phyloP scores from a whole-genome alignment of 37 sponge, comb jelly and placozoan genomes.

The Amphimedon queenslandica region DNA sequence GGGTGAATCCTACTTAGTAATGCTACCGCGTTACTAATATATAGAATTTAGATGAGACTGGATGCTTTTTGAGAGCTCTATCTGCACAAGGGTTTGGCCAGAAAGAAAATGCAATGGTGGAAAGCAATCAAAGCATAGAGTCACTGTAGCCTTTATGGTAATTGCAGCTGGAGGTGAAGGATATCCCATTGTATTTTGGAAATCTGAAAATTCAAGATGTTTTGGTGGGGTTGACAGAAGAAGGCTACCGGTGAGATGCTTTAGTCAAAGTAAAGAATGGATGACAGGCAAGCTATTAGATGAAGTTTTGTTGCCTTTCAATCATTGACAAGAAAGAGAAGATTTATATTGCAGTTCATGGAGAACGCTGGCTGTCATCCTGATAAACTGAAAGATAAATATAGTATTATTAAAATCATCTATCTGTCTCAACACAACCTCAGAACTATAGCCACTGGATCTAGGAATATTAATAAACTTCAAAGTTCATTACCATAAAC shows the following conservation, averaged over 20 bases:
- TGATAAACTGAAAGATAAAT: constrained; percentile 23
- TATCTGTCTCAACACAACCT: constrained; percentile 64
- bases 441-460: constrained; percentile 62
- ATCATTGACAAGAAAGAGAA: constrained; percentile 15
- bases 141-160: too few species aligned
- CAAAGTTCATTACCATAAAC: constrained; percentile 48
- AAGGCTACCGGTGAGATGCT: constrained; percentile 37
- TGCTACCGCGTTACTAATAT: too few species aligned
- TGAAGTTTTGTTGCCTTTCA: constrained; percentile 23
- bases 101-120: constrained; percentile 60
- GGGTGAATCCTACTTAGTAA: too few species aligned
- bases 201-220: too few species aligned
- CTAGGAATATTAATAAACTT: constrained; percentile 61
- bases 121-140: too few species aligned
- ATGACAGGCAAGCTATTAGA: constrained; percentile 45
- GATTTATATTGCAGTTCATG: constrained; percentile 52
- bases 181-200: too few species aligned
- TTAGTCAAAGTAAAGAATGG: constrained; percentile 36
- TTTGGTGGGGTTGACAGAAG: constrained; percentile 25
- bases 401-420: constrained; percentile 54
- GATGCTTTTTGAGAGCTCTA: constrained; percentile 48
- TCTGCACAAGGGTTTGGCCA: too few species aligned
- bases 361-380: constrained; percentile 68
- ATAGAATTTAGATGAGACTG: too few species aligned
- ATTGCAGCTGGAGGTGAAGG: too few species aligned